Conservation (phyloP, 2,888 invertebrate genomes). For the Macrosiphum euphorbiae region DNA sequence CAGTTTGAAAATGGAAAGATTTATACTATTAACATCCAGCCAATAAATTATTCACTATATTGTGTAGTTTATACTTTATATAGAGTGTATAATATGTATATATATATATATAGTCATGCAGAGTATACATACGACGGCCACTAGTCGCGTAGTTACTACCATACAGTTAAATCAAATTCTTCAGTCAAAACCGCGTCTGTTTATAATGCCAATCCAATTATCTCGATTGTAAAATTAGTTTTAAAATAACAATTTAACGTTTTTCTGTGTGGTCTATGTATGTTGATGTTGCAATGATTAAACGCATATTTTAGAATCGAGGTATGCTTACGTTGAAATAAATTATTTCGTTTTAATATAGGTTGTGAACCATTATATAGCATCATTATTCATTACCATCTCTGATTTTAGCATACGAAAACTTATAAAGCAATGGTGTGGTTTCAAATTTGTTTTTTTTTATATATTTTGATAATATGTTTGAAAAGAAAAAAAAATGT, state of each 20-base stretch:
- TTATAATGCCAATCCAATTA: background rate
- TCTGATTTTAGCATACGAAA: background rate
- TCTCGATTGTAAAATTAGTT: background rate
- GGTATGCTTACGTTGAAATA: background rate
- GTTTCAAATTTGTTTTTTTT: background rate
- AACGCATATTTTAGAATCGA: background rate
- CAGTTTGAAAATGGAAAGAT: conserved; percentile 18
- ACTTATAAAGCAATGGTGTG: background rate
- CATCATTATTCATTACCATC: background rate
- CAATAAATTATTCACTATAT: conserved; percentile 14
- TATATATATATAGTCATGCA: background rate
- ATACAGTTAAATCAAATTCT: background rate
- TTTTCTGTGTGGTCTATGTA: background rate
- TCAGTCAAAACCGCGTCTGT: background rate
- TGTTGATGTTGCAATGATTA: background rate
- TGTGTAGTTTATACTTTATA: background rate
- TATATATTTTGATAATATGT: background rate
- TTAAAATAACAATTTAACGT: background rate
- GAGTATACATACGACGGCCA: background rate
- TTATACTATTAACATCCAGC: background rate
- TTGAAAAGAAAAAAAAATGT: background rate
- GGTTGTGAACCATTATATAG: background rate
- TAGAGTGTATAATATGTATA: background rate
- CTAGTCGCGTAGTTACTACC: background rate
- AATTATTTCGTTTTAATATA: conserved; percentile 10